phyloP scores from a whole-genome alignment of 2,888 invertebrate genomes.

The Drosophila prolongata region DNA sequence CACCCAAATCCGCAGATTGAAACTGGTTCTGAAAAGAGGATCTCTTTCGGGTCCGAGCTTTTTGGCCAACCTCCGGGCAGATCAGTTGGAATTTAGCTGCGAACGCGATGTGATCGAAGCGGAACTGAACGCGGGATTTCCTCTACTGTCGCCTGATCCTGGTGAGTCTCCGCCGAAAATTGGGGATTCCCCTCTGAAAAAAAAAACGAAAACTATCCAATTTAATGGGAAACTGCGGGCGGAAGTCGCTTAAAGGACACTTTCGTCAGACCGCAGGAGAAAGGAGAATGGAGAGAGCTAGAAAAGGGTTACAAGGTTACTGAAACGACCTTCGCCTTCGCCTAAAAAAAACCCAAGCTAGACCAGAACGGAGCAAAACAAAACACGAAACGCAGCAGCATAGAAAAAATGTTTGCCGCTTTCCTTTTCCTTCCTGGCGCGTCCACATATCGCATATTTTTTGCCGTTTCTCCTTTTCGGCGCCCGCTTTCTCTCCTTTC shows the following conservation, averaged over 20 bases:
- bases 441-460: slow-evolving; percentile 69
- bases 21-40: slow-evolving; percentile 52
- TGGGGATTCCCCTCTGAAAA: neutral
- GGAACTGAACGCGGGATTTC: neutral
- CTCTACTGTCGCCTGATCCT: neutral
- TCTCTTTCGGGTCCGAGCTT: slow-evolving; percentile 31
- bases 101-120: slow-evolving; percentile 68
- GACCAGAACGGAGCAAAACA: slow-evolving; percentile 62
- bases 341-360: slow-evolving; percentile 55
- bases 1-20: slow-evolving; percentile 25
- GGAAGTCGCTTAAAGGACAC: slow-evolving; percentile 60
- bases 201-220: slow-evolving; percentile 2
- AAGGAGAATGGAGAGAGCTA: slow-evolving; percentile 26
- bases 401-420: slow-evolving; percentile 70
- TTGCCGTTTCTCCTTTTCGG: slow-evolving; percentile 41
- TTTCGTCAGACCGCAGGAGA: slow-evolving; percentile 60
- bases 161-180: slow-evolving; percentile 20
- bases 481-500: slow-evolving; percentile 36
- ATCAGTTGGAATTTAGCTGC: slow-evolving; percentile 71
- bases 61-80: slow-evolving; percentile 21
- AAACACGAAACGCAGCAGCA: slow-evolving; percentile 69
- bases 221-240: slow-evolving; percentile 28
- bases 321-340: slow-evolving; percentile 81
- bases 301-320: slow-evolving; percentile 83
- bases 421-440: slow-evolving; percentile 74